Conservation (phyloP, 2,888 invertebrate species). For the Philonicus albiceps region DNA sequence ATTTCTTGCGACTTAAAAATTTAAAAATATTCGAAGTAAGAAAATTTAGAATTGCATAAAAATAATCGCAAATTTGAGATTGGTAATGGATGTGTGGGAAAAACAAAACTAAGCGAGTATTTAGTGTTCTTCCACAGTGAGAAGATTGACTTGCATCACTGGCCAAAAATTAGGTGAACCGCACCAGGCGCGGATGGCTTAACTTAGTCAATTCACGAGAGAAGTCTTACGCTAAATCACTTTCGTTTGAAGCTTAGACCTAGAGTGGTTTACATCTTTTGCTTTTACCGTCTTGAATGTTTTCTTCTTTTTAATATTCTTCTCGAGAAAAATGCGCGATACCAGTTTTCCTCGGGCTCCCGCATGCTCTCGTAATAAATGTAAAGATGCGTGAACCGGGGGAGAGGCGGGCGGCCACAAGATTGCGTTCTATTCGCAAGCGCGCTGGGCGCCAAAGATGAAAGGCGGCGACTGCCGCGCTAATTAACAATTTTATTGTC, state of each 20-base stretch:
- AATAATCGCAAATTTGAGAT: neutral
- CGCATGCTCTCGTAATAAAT: neutral
- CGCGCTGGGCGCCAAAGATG: neutral
- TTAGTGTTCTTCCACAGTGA: neutral
- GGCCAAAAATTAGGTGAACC: neutral
- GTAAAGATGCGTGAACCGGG: neutral
- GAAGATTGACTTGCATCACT: conserved; percentile 13
- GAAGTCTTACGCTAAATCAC: conserved; percentile 46
- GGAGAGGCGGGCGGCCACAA: neutral
- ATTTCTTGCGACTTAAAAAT: neutral
- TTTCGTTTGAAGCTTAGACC: conserved; percentile 46
- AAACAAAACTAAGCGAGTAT: neutral
- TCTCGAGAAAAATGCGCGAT: neutral
- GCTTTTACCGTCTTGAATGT: neutral
- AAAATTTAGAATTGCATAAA: neutral
- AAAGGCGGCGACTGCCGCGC: neutral
- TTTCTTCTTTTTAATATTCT: neutral
- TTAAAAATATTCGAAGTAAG: neutral
- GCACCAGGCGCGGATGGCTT: conserved; percentile 17
- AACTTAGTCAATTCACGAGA: conserved; percentile 48
- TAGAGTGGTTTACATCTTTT: neutral
- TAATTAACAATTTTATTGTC: conserved; percentile 43
- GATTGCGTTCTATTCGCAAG: neutral
- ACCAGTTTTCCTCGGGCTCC: neutral
- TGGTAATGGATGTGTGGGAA: neutral